These are phyloP conservation scores for Nothocercus julius DNA, from an alignment of 2,113 vertebrate species.

Conservation along the genomic window DNA sequence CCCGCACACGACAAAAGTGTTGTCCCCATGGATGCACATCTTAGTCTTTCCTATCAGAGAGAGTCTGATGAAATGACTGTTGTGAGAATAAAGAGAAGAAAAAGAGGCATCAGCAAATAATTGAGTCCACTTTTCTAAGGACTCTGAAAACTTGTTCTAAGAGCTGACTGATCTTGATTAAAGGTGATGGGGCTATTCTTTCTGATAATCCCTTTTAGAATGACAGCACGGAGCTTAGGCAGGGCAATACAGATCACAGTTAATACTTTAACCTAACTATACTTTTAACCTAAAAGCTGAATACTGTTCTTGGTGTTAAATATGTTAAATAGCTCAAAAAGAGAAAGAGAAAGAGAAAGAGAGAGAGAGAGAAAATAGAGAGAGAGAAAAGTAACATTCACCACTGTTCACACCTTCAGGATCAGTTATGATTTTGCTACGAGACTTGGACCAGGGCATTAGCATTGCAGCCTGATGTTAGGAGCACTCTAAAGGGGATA, in stretches of 20 bases:
- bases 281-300: not conserved
- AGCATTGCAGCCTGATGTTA: not conserved
- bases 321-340: not conserved
- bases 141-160: not conserved
- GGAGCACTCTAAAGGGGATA: not conserved
- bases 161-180: not conserved
- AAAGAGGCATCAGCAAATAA: not conserved
- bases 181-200: not conserved
- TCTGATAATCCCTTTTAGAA: not conserved
- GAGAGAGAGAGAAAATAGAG: too few species aligned
- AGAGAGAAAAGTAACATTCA: not conserved
- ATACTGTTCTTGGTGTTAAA: not conserved
- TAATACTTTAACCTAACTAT: not conserved
- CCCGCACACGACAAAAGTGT: not conserved
- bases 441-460: not conserved
- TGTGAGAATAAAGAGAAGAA: not conserved
- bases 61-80: not conserved
- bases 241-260: not conserved
- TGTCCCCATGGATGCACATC: not conserved
- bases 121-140: constrained; percentile 31
- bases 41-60: not conserved
- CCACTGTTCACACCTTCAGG: not conserved
- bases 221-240: not conserved
- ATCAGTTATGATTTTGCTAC: not conserved
- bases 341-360: too few species aligned